Evolutionary conservation across 2,113 vertebrate genomes (phyloP).

Genomic region (Hiodon tergisus): DNA sequence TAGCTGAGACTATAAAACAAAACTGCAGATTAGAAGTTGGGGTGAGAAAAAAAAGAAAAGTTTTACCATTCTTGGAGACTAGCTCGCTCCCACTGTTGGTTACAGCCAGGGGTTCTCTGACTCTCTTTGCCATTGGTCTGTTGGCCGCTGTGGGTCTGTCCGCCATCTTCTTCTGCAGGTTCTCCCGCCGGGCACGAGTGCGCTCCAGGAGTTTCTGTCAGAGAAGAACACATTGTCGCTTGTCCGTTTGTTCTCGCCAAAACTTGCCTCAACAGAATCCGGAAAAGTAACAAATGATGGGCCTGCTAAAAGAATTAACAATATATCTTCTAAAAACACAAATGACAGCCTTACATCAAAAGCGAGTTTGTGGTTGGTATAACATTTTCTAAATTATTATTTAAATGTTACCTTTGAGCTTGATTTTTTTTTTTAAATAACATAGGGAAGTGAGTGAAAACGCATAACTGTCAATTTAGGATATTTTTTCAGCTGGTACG

Average conservation of each 20-base stretch:
- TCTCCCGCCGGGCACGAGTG: constrained; percentile 89
- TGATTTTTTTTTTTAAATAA: no score
- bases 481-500: neutral
- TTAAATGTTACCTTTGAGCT: no score
- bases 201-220: constrained; percentile 89
- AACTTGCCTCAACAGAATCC: no score
- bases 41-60: neutral
- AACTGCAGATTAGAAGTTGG: neutral
- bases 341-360: no score
- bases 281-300: no score
- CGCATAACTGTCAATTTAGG: no score
- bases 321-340: no score
- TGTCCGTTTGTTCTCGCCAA: neutral
- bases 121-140: constrained; percentile 66
- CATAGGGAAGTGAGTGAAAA: no score
- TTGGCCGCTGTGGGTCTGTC: constrained; percentile 68
- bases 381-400: no score
- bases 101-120: constrained; percentile 78
- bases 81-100: constrained; percentile 64
- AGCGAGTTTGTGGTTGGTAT: no score
- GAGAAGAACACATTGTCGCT: neutral
- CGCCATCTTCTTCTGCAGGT: constrained; percentile 92
- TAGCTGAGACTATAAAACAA: neutral
- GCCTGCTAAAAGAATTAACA: no score
- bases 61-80: constrained; percentile 65